A percentile compares a stretch with the other conserved stretches of the same genome.
These are phyloP conservation scores for Dolichopus griseipennis DNA, from an alignment of 2,888 invertebrate genomes.

Conservation along the genomic window DNA sequence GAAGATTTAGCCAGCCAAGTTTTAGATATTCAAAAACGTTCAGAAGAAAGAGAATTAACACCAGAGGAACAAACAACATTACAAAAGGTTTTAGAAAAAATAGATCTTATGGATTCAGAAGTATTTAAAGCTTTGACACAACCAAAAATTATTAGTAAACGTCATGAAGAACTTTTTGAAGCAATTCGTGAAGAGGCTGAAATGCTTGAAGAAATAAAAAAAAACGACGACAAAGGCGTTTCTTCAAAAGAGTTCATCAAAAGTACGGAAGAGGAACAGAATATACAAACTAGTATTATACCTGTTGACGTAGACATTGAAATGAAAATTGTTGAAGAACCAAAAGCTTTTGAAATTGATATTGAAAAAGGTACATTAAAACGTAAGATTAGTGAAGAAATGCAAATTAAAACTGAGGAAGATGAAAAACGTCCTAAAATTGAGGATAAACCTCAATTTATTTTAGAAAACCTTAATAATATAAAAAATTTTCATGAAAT, in stretches of 20 bases:
- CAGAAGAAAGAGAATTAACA: constrained; percentile 45
- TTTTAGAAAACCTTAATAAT: neutral
- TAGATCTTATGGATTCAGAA: constrained; percentile 48
- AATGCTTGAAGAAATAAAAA: constrained; percentile 45
- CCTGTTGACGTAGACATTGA: no score
- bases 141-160: constrained; percentile 23
- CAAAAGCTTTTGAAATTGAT: constrained; percentile 8
- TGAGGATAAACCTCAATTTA: neutral
- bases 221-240: constrained; percentile 35
- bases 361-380: constrained; percentile 4
- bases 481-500: neutral
- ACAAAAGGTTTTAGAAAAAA: constrained; percentile 45
- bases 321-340: neutral
- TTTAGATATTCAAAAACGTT: constrained; percentile 19
- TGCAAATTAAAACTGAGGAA: constrained; percentile 2
- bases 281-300: no score
- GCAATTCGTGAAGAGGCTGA: constrained; percentile 38
- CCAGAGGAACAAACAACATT: constrained; percentile 39
- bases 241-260: constrained; percentile 23
- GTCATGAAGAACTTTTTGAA: constrained; percentile 20
- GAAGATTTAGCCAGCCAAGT: constrained; percentile 8
- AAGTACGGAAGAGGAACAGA: constrained; percentile 1
- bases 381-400: constrained; percentile 10
- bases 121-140: constrained; percentile 46
- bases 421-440: constrained; percentile 15